These are phyloP conservation scores for Mellivora capensis DNA, from an alignment of 2,113 vertebrate genomes.

Conservation along the genomic window DNA sequence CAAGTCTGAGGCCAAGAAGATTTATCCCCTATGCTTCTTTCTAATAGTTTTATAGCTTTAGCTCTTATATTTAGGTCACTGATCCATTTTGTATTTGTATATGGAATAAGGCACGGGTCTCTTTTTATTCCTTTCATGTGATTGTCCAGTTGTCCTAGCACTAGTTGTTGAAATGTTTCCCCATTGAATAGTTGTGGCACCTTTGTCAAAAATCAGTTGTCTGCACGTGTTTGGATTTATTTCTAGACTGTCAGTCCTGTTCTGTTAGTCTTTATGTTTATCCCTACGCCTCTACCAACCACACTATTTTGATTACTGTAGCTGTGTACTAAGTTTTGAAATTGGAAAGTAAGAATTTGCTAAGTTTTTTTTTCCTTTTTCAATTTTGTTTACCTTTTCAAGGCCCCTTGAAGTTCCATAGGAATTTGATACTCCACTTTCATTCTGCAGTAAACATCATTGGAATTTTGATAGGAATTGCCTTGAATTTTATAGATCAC, in stretches of 20 bases:
- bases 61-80: neutral
- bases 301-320: neutral
- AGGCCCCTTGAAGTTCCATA: neutral
- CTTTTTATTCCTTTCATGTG: neutral
- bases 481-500: neutral
- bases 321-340: constrained; percentile 1
- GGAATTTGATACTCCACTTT: neutral
- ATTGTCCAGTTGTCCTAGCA: neutral
- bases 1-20: neutral
- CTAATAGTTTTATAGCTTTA: neutral
- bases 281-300: neutral
- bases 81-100: neutral
- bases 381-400: neutral
- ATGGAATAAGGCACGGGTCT: neutral
- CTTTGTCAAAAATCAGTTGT: neutral
- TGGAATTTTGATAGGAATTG: neutral
- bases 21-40: neutral
- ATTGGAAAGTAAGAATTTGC: neutral
- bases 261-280: neutral
- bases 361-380: neutral
- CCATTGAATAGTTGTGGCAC: neutral
- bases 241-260: neutral
- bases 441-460: neutral
- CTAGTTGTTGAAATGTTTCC: neutral
- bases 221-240: neutral